Base-by-base conservation (phyloP, 2,113 vertebrate species). In the Notothenia rossii region DNA sequence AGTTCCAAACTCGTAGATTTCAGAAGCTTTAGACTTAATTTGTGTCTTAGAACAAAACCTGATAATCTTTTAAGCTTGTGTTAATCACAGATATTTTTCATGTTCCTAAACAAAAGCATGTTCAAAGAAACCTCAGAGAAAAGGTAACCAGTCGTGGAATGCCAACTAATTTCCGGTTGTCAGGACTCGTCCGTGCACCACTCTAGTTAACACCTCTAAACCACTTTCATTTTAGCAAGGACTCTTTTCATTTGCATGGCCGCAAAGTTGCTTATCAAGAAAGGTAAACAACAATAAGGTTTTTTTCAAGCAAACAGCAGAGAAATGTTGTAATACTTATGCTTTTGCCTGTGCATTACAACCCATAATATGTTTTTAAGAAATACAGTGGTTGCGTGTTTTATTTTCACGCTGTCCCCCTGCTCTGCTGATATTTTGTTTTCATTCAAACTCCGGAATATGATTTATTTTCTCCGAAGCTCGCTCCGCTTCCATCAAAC, bases 391-490 rank as follows among this genome's bases (percentile, higher is more conserved):
- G 49, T 72, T 63, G 46, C 46, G 12, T 1, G 22, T 56, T 50
- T 48, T 15, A 62, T 70, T 81, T 72, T 63, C 62, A 33, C 12
- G 36, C 59, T 72, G 51, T 13, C 59, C 49, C 53, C 43, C 48
- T 67, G 54, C 71, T 69, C 8, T 36, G 51, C 40, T 74, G 54
- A 56, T 65, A 77, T 40, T 74, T 77, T 65, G 60, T 72, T 75
- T 72, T 72, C 78, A 77, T 75, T 86, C 53, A 74, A 63, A 81
- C 56, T 78, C 64, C n/a, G 67, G 43, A 71, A 76, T 49, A 49
- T 77, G 10, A 77, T 77, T 87, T 81, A 77, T 83, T 86, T 75
- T 61, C 55, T 73, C 61, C 61, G 43, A 36, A 67, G 71, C 62
- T 17, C 48, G 60, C 10, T 1, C 10, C 2, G 14, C 33, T 50